Evolutionary conservation across 2,797 vertebrate genomes (phyloP), one percentile per base, ranked within the genome.

Genomic region (Artibeus lituratus): DNA sequence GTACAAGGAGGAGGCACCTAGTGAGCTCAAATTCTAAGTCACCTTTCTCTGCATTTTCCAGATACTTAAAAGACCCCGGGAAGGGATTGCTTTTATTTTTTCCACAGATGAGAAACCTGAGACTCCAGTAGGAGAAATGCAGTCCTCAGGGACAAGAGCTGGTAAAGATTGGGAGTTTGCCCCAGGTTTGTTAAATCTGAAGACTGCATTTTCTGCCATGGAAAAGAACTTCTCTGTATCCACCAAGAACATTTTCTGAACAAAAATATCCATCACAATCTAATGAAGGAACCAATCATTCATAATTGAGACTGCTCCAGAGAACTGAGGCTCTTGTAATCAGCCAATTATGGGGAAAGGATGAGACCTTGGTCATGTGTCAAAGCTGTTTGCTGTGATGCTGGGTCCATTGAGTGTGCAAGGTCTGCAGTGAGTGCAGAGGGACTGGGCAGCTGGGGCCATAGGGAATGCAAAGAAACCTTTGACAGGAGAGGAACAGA

Each of bases 391-490:
- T n/a, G 49, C 37, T 8, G 10, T 7, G 62, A 51, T 8, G 16
- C 55, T 0, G 44, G 26, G 12, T 22, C 32, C 39, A 0, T 0
- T 18, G 11, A 16, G 7, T n/a, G 19, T 70, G n/a, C 26, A 29
- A 70, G 74, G 21, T 4, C 72, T 0, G 2, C 0, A 3, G 67
- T 2, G 1, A 1, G 0, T n/a, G 3, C 32, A 4, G 7, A 0
- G 37, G 37, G 65, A 21, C 5, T 7, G 51, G 32, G 18, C 0
- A 2, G 10, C 22, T 19, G 7, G 7, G 37, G 35, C 21, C 9
- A 6, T 4, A 1, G 3, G 7, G 5, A 0, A 22, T 32, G 18
- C 1, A 0, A 2, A 57, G 42, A 37, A 44, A 19, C 6, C 35
- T 67, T 35, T 4, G 12, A 29, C 1, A 35, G n/a, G 26, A 86